Evolutionary conservation across 2,113 vertebrate genomes (phyloP).

Genomic region (Peromyscus maniculatus): DNA sequence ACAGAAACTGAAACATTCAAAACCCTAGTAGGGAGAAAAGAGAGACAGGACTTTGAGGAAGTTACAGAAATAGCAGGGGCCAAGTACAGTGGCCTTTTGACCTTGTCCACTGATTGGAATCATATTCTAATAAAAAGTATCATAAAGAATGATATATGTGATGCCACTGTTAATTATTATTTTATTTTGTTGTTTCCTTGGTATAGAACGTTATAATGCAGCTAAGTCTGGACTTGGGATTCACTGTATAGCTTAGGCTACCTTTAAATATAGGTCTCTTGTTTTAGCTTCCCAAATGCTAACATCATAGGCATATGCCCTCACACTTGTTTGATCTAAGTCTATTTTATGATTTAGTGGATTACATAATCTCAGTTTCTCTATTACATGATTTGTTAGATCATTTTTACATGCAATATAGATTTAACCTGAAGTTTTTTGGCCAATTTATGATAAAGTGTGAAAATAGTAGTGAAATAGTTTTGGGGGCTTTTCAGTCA

Average conservation of each 20-base stretch:
- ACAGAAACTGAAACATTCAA: neutral
- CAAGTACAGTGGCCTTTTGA: neutral
- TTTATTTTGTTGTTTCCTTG: neutral
- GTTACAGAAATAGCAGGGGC: fast-evolving
- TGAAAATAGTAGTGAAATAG: neutral
- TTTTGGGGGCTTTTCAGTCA: neutral
- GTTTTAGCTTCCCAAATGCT: neutral
- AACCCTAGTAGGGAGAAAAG: neutral
- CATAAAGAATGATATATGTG: neutral
- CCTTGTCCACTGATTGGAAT: neutral
- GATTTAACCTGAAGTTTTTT: conserved; percentile 3
- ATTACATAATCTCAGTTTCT: neutral
- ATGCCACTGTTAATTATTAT: neutral
- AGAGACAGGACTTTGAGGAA: neutral
- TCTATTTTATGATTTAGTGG: neutral
- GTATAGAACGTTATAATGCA: neutral
- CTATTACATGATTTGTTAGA: neutral
- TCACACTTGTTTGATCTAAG: neutral
- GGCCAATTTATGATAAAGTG: neutral
- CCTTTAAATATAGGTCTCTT: neutral
- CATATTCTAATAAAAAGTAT: neutral
- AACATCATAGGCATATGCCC: neutral
- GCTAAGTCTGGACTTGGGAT: neutral
- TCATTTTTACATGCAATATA: neutral
- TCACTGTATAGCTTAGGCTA: neutral